A percentile compares a stretch with the other conserved stretches of the same genome.
These are phyloP conservation scores for Myotis myotis DNA, from an alignment of 2,797 vertebrate species.

Conservation along the genomic window DNA sequence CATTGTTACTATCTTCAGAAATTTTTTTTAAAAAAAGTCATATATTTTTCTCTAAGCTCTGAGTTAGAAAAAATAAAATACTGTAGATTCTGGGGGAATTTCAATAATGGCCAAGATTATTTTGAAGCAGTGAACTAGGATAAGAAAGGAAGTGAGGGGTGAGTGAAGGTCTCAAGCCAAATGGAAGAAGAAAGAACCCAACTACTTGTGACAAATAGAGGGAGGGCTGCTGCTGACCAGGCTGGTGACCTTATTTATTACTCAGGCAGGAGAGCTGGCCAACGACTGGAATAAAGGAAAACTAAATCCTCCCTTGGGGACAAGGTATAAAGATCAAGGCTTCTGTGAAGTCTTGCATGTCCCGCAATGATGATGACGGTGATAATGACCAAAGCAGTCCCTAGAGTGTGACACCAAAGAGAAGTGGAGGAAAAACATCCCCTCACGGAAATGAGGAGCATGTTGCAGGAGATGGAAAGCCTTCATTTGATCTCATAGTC, in stretches of 20 bases:
- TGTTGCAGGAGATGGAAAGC: not conserved
- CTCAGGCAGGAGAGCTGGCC: slow-evolving; percentile 22
- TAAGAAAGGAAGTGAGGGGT: slow-evolving; percentile 59
- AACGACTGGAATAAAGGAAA: slow-evolving; percentile 2
- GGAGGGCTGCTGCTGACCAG: slow-evolving; percentile 41
- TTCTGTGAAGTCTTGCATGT: slow-evolving; percentile 63
- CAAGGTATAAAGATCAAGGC: slow-evolving; percentile 68
- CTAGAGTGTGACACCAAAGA: slow-evolving; percentile 57
- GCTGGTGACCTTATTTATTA: slow-evolving; percentile 57
- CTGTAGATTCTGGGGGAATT: not conserved
- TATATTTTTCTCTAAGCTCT: not conserved
- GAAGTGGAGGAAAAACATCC: slow-evolving; percentile 32
- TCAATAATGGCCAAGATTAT: not conserved
- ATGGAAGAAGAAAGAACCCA: slow-evolving; percentile 61
- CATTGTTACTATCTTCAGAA: not conserved
- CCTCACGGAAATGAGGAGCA: not conserved
- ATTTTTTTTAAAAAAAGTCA: not conserved
- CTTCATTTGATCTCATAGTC: slow-evolving; percentile 20
- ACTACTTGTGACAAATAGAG: slow-evolving; percentile 60
- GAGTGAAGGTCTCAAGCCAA: slow-evolving; percentile 56
- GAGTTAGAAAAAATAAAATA: not conserved
- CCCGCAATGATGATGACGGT: slow-evolving; percentile 44
- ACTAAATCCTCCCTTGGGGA: slow-evolving; percentile 58
- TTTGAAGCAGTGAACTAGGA: slow-evolving; percentile 2
- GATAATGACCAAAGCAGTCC: slow-evolving; percentile 59